Conservation (phyloP, 2,797 vertebrate genomes). For the Euthynnus affinis region DNA sequence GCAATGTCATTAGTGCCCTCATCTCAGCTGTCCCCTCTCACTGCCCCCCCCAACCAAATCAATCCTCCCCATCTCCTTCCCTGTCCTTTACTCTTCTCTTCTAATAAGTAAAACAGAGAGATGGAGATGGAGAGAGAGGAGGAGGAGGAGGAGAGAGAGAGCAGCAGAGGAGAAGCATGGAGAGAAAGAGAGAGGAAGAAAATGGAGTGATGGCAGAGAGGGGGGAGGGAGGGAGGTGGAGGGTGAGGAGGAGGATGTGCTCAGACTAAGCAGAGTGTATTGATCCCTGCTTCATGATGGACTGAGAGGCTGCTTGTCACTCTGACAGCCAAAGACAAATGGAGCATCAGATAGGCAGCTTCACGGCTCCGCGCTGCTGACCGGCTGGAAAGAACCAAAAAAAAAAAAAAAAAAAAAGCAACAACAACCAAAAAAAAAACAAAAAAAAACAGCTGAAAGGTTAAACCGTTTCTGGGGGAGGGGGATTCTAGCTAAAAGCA, state of each 20-base stretch:
- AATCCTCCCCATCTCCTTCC: conserved; percentile 33
- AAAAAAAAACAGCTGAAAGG: conserved; percentile 53
- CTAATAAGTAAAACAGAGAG: conserved; percentile 29
- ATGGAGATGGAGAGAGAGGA: conserved; percentile 9
- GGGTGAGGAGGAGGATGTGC: conserved; percentile 59
- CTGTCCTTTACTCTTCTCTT: conserved; percentile 19
- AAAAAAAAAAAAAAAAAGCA: conserved; percentile 17
- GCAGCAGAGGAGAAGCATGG: neutral
- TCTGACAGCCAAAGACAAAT: conserved; percentile 73
- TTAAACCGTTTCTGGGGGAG: conserved; percentile 55
- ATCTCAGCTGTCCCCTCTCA: conserved; percentile 24
- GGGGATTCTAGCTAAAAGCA: conserved; percentile 57
- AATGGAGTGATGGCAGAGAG: conserved; percentile 43
- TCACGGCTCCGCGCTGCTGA: conserved; percentile 56
- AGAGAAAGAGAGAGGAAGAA: conserved; percentile 2
- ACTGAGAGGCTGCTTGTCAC: conserved; percentile 65
- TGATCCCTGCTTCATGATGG: conserved; percentile 72
- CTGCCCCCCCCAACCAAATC: conserved; percentile 12
- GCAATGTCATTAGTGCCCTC: conserved; percentile 44
- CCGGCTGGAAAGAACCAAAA: conserved; percentile 42
- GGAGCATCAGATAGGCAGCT: conserved; percentile 55
- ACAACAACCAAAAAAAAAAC: conserved; percentile 22
- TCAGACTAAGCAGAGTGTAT: conserved; percentile 69
- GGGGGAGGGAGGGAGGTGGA: no score
- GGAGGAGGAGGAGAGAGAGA: neutral